Evolutionary conservation across 2,888 invertebrate species (phyloP), one percentile per base, ranked within the genome.

Genomic region (Creontiades dilutus): DNA sequence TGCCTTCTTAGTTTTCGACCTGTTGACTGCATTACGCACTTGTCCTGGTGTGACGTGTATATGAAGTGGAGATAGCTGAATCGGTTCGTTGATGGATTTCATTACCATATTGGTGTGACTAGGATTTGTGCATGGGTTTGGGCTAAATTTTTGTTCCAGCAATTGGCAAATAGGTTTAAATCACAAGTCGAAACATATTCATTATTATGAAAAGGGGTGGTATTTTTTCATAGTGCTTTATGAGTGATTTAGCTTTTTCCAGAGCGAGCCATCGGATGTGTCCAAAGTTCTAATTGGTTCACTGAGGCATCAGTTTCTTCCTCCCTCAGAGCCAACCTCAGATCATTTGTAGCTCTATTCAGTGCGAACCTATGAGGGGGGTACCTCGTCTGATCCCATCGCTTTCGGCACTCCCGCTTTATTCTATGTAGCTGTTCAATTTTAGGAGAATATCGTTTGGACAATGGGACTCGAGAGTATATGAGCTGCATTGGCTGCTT

Each of bases 1-100:
- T 12, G 86, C n/a, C 68, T 75, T 86, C 27, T 75, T 86, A 28
- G 86, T 75, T 75, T 23, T 78, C 37, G 86, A 86, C 23, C 76
- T 27, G 27, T 76, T 27, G 76, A 76, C 16, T 7, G 23, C 76
- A 37, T 55, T 86, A 9, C 68, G 81, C 7, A 86, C 86, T 86
- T 86, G 37, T 4, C 46, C 48, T n/a, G 86, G 86, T 37, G 68
- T 86, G 47, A 86, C 81, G 23, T 28, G 46, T 28, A 78, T 46
- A 28, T 75, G 81, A 75, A 86, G 68, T 7, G 68, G 76, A 23
- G 86, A 57, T n/a, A 57, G 11, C 4, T 57, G 57, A 13, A 16
- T 4, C 13, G 57, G 11, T 57, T 16, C n/a, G 16, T 57, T 16
- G 57, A 57, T 57, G 57, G 57, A 57, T 13, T 57, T n/a, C 57